Percentiles rank a stretch among this genome's conserved stretches.
These are phyloP conservation scores for Andrena trimmerana DNA, from an alignment of 2,888 invertebrate genomes.

Conservation along the genomic window DNA sequence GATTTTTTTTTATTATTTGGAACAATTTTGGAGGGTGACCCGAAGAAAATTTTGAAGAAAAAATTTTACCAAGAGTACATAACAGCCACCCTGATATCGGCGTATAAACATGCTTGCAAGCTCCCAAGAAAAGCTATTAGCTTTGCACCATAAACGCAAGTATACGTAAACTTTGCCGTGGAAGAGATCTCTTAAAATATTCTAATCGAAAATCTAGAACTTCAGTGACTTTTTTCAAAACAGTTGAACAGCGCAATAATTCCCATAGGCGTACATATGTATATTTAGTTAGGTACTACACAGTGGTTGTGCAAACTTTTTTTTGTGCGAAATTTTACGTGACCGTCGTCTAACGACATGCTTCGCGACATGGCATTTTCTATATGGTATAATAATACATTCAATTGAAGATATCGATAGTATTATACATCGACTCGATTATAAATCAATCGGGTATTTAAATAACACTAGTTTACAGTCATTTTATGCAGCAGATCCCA, in stretches of 20 bases:
- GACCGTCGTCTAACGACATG: neutral
- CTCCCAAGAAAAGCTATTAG: neutral
- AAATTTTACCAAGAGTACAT: neutral
- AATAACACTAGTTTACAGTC: no score
- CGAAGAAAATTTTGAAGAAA: no score
- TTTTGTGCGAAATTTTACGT: neutral
- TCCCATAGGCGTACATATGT: neutral
- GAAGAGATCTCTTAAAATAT: no score
- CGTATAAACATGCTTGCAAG: constrained; percentile 30
- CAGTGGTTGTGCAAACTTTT: neutral
- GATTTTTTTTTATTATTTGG: no score
- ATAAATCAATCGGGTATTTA: no score
- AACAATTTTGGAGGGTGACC: no score
- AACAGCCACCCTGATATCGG: neutral
- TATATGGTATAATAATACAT: neutral
- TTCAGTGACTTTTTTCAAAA: no score
- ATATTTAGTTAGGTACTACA: neutral
- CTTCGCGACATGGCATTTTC: neutral
- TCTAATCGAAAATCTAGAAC: no score
- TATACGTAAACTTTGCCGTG: neutral
- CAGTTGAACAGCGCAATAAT: no score
- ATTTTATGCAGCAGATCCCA: no score
- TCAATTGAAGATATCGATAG: neutral
- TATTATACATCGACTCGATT: no score
- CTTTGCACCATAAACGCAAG: neutral